A percentile compares a stretch with the other conserved stretches of the same genome.
Conservation (phyloP, 2,888 invertebrate species). For the Ormyrus labotus region DNA sequence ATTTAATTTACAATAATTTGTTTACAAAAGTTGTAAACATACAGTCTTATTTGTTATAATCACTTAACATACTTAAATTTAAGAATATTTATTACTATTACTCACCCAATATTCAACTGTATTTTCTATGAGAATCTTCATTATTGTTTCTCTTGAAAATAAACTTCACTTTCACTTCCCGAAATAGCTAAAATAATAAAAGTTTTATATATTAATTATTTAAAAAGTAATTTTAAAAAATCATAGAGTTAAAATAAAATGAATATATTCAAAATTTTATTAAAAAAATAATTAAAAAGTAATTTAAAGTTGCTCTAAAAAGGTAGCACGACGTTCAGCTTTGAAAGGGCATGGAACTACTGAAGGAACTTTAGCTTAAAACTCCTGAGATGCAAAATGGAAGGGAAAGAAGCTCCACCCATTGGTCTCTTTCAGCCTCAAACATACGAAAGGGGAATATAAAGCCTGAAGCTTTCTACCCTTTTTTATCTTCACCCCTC, state of each 20-base stretch:
- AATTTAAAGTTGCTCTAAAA: conserved; percentile 1
- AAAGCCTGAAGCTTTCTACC: conserved; percentile 48
- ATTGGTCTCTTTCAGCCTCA: conserved; percentile 56
- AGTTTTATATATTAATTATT: background rate
- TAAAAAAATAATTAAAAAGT: conserved; percentile 1
- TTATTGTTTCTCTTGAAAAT: background rate
- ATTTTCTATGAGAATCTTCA: background rate
- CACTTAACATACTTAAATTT: too few relatives aligned
- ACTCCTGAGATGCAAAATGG: conserved; percentile 68
- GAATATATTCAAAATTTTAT: background rate
- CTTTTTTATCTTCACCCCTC: conserved; percentile 53
- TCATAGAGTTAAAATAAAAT: conserved; percentile 3
- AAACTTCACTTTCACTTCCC: conserved; percentile 25
- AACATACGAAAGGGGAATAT: conserved; percentile 59
- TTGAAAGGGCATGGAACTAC: conserved; percentile 31
- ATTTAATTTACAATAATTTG: too few relatives aligned
- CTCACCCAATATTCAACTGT: conserved; percentile 36
- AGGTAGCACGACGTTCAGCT: conserved; percentile 50
- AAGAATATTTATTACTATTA: background rate
- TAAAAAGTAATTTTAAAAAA: background rate
- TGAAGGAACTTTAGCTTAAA: conserved; percentile 51
- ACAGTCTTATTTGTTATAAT: too few relatives aligned
- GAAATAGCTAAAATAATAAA: conserved; percentile 22
- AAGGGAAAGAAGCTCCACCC: conserved; percentile 70
- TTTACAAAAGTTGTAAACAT: too few relatives aligned